Evolutionary conservation across 2,888 invertebrate genomes (phyloP).

Genomic region (Tenthredo livida): DNA sequence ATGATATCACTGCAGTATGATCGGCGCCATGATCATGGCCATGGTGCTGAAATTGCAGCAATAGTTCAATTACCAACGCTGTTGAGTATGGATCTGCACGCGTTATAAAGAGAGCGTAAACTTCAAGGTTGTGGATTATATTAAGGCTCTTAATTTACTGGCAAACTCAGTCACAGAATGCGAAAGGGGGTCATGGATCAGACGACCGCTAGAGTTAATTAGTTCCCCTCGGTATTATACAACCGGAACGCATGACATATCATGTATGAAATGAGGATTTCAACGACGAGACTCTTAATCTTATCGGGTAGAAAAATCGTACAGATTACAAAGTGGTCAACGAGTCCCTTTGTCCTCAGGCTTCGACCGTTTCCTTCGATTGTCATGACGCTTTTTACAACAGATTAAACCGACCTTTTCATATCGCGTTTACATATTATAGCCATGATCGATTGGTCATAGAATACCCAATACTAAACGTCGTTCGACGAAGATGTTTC

Average conservation of each 20-base stretch:
- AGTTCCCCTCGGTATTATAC: not conserved
- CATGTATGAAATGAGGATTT: not conserved
- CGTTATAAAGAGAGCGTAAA: not conserved
- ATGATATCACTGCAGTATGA: not conserved
- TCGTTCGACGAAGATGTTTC: not conserved
- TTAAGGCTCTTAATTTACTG: not conserved
- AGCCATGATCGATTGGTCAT: not conserved
- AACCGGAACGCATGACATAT: not conserved
- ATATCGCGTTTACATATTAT: not conserved
- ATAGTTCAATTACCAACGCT: not conserved
- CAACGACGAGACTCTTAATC: not conserved
- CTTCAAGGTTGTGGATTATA: not conserved
- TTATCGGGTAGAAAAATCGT: not conserved
- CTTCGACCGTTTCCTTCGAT: constrained; percentile 11
- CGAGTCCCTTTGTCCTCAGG: not conserved
- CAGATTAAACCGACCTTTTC: not conserved
- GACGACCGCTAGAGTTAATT: not conserved
- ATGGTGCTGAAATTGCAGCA: not conserved
- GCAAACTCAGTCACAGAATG: not conserved
- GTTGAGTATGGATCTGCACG: not conserved
- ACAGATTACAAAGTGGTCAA: not conserved
- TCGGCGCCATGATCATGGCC: not conserved
- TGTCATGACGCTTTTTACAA: constrained; percentile 25
- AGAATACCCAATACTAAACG: not conserved
- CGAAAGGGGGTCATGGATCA: constrained; percentile 11